Base-by-base conservation (phyloP, 2,113 vertebrate species). In the Macrotis lagotis region DNA sequence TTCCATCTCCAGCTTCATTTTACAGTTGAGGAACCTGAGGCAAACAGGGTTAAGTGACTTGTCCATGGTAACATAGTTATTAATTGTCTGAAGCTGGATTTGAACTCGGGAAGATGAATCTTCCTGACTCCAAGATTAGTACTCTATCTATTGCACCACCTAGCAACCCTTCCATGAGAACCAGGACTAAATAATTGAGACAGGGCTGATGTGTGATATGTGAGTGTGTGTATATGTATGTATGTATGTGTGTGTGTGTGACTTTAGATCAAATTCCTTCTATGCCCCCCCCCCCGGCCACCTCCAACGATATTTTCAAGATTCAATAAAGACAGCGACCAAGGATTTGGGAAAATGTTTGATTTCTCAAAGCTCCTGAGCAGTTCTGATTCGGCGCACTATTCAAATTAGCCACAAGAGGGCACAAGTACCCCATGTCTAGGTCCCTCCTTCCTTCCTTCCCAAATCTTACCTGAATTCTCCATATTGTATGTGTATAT, bases 351-450 rank as follows among this genome's bases (percentile, higher is more conserved):
- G 37, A 53, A 28, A 2, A 8, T 0, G 3, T 50, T 6, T 3
- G 28, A 52, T 31, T 49, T 31, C 26, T 25, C 0, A 44, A 44
- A 28, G 19, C 90, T 48, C 5, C 22, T 1, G 12, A n/a, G 50
- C 1, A 0, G 28, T 90, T 5, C 19, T 3, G 25, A 25, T 2
- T 8, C 2, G 83, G 6, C 25, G 95, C 83, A 97, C 59, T 96
- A 26, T 96, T 97, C 89, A 37, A 2, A 0, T 0, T 2, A 59
- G 95, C 97, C 98, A 96, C 93, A 25, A 74, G 98, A 98, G 98
- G 98, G 97, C 97, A 94, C 90, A 91, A 91, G 95, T 52, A 92
- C 97, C 95, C 95, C 44, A 3, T 22, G 0, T 91, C 95, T 48
- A 48, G 7, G 31, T 50, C 52, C 19, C 0, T 49, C 55, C 48